These are phyloP conservation scores for Nephotettix cincticeps DNA, from an alignment of 1,140 invertebrate genomes.

Conservation along the genomic window DNA sequence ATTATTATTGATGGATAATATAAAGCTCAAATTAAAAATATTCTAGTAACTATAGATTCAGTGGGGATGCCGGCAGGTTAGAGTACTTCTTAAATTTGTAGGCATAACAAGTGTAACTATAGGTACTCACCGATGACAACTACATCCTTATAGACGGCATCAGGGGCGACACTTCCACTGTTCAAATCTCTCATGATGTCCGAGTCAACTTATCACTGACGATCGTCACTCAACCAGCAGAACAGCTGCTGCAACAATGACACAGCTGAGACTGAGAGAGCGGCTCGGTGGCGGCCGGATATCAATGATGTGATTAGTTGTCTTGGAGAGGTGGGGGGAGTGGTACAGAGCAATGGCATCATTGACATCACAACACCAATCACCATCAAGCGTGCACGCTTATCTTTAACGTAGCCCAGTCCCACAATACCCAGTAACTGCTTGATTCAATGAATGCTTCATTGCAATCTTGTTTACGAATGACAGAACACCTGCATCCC, in stretches of 20 bases:
- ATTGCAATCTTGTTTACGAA: no score
- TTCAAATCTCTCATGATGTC: slow-evolving; percentile 22
- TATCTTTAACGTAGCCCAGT: no score
- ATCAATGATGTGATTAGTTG: no score
- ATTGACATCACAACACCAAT: no score
- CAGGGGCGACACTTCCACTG: neutral
- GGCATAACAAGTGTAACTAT: neutral
- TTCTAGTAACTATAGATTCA: neutral
- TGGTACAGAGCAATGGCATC: no score
- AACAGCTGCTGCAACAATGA: neutral
- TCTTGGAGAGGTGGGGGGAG: no score
- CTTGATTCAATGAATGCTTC: no score
- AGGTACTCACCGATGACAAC: slow-evolving; percentile 58
- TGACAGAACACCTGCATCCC: no score
- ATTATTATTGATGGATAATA: neutral
- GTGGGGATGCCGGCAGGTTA: neutral
- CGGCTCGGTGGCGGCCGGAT: no score
- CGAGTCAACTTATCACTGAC: neutral
- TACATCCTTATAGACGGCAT: slow-evolving; percentile 60
- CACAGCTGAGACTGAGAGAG: no score
- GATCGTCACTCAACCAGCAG: neutral
- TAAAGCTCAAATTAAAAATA: neutral
- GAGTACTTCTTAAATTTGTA: neutral
- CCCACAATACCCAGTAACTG: no score
- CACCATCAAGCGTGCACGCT: no score